phyloP scores from a whole-genome alignment of 2,113 vertebrate species.

The Ramphastos sulfuratus region DNA sequence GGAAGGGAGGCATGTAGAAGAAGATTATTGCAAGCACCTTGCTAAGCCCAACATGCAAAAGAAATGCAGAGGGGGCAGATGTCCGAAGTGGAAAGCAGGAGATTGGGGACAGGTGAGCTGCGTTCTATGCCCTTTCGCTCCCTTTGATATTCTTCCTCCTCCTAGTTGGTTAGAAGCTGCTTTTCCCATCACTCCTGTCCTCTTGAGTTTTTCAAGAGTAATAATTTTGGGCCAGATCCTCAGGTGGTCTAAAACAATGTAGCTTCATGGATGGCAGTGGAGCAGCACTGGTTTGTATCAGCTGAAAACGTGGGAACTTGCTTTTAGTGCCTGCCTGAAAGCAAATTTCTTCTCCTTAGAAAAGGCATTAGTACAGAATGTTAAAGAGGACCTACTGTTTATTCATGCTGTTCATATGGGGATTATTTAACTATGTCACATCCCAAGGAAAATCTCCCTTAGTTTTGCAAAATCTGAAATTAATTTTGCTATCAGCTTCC shows the following conservation, averaged over 20 bases:
- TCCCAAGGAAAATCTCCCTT: neutral
- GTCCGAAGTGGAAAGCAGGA: conserved; percentile 92
- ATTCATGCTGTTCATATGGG: neutral
- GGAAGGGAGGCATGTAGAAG: conserved; percentile 83
- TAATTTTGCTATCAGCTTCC: neutral
- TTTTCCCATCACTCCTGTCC: neutral
- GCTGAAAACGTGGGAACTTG: neutral
- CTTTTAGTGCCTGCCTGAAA: neutral
- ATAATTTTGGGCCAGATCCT: neutral
- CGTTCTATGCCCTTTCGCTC: neutral
- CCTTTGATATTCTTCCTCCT: neutral
- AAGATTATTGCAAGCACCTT: conserved; percentile 87
- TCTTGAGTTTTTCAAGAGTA: neutral
- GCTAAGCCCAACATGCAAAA: conserved; percentile 85
- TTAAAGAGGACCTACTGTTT: neutral
- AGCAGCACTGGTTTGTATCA: neutral
- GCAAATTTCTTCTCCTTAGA: neutral
- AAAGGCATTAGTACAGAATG: neutral
- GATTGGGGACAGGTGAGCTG: conserved; percentile 91
- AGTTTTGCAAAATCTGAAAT: neutral
- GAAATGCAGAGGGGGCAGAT: conserved; percentile 88
- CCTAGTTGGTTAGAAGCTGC: neutral
- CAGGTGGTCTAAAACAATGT: neutral
- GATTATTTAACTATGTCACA: neutral
- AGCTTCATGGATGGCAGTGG: neutral